These are phyloP conservation scores for Drosophila anomalipes DNA, from an alignment of 2,888 invertebrate genomes.

Conservation along the genomic window DNA sequence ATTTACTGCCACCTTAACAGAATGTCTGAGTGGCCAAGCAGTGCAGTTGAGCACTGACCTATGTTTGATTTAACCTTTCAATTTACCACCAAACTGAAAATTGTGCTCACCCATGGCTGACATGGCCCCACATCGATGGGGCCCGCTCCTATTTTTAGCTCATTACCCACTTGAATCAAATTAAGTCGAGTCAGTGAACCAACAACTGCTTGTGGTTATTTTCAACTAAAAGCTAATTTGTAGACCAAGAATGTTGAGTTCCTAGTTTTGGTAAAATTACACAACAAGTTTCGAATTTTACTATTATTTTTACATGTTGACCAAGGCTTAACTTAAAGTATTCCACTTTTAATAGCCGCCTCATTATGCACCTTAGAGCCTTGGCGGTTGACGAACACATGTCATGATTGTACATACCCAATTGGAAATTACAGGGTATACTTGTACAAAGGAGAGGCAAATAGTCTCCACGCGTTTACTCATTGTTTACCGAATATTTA, in stretches of 20 bases:
- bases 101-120: slow-evolving; percentile 22
- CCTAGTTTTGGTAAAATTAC: slow-evolving; percentile 35
- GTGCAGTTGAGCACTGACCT: slow-evolving; percentile 26
- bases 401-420: neutral
- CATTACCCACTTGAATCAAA: slow-evolving; percentile 51
- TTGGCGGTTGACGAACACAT: neutral
- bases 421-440: neutral
- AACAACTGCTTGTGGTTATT: slow-evolving; percentile 9
- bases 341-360: neutral
- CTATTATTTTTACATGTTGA: neutral
- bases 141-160: slow-evolving; percentile 57
- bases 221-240: neutral
- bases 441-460: neutral
- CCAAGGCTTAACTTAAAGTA: slow-evolving; percentile 1
- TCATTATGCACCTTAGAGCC: neutral
- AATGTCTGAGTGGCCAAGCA: slow-evolving; percentile 22
- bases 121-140: slow-evolving; percentile 29
- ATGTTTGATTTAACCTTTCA: slow-evolving; percentile 48
- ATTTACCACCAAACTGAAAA: slow-evolving; percentile 34
- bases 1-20: slow-evolving; percentile 17
- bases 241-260: slow-evolving; percentile 25
- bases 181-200: slow-evolving; percentile 59
- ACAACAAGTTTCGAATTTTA: slow-evolving; percentile 22
- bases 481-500: neutral
- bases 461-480: neutral